phyloP scores from a whole-genome alignment of 1,140 invertebrate genomes.

The Aphidius gifuensis region DNA sequence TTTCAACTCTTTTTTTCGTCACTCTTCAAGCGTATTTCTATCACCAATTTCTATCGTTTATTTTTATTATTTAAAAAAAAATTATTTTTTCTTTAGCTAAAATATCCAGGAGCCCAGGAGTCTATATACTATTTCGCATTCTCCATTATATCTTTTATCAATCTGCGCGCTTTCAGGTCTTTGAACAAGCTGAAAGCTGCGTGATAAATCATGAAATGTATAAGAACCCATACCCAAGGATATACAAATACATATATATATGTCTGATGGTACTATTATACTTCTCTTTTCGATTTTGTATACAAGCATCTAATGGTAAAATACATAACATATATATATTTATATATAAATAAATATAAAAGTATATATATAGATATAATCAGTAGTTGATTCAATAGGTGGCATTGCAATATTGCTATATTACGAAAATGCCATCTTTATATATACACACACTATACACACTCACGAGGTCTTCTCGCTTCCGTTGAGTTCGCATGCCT shows the following conservation, averaged over 20 bases:
- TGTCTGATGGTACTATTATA: background rate
- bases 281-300: too few species aligned
- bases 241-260: conserved; percentile 20
- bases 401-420: conserved; percentile 39
- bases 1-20: background rate
- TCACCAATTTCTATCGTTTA: too few species aligned
- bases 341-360: conserved; percentile 25
- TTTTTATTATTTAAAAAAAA: too few species aligned
- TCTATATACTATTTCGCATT: conserved; percentile 48
- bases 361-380: conserved; percentile 27
- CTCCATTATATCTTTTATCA: conserved; percentile 58
- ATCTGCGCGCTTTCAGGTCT: conserved; percentile 48
- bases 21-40: background rate
- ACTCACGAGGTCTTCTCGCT: conserved; percentile 53
- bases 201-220: conserved; percentile 57
- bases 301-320: too few species aligned
- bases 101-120: too few species aligned
- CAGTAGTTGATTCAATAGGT: conserved; percentile 50
- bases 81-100: too few species aligned
- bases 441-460: conserved; percentile 46
- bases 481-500: conserved; percentile 52
- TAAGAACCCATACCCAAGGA: conserved; percentile 44
- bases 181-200: conserved; percentile 53
- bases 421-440: conserved; percentile 42
- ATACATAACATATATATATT: conserved; percentile 7